A percentile compares a stretch with the other conserved stretches of the same genome.
Conservation (phyloP, 2,113 vertebrate genomes). For the Dissostichus mawsoni region DNA sequence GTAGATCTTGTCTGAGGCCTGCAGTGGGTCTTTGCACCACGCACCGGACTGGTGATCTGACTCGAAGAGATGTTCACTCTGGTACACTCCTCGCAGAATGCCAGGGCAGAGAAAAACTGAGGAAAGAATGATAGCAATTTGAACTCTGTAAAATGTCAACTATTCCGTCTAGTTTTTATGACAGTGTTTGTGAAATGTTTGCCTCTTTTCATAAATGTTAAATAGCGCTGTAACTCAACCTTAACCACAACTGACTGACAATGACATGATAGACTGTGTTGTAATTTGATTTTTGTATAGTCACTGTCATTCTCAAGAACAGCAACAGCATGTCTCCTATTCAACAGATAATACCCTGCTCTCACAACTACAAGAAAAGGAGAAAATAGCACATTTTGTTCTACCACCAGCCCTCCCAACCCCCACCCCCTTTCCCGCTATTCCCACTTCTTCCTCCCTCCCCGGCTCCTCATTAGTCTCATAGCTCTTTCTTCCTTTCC, state of each 20-base stretch:
- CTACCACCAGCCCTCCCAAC: constrained; percentile 41
- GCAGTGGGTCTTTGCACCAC: constrained; percentile 98
- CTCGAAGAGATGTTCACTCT: constrained; percentile 98
- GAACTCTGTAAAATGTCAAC: constrained; percentile 49
- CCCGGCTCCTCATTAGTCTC: constrained; percentile 42
- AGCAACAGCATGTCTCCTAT: constrained; percentile 57
- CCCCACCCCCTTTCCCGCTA: constrained; percentile 38
- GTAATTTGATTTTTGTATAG: constrained; percentile 56
- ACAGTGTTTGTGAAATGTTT: constrained; percentile 35
- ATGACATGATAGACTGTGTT: constrained; percentile 65
- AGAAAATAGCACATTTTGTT: constrained; percentile 79
- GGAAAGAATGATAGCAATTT: constrained; percentile 34
- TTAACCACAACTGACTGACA: constrained; percentile 45
- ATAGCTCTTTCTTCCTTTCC: constrained; percentile 3
- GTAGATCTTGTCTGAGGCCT: constrained; percentile 99
- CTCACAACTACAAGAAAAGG: constrained; percentile 59
- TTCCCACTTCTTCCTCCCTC: constrained; percentile 58
- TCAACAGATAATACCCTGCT: constrained; percentile 65
- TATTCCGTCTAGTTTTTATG: constrained; percentile 20
- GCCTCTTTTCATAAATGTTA: constrained; percentile 47
- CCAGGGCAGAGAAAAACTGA: constrained; percentile 98
- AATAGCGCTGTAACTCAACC: constrained; percentile 50
- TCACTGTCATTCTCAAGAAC: constrained; percentile 60
- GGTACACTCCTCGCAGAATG: constrained; percentile 95
- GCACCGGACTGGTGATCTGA: constrained; percentile 98